Conservation (phyloP, 2,113 vertebrate species). For the Mixornis gularis region DNA sequence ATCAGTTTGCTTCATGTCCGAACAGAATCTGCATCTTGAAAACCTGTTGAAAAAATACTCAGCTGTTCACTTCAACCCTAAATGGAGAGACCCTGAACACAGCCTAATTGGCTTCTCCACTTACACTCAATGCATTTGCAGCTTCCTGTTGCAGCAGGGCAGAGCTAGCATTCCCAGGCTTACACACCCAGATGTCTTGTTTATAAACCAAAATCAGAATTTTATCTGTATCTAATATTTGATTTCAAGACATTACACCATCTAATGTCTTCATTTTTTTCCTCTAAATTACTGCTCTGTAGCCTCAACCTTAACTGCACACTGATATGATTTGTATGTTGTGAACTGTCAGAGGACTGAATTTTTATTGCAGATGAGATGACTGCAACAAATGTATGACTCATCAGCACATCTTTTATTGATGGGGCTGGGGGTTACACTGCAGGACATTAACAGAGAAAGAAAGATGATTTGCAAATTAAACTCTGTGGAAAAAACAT, state of each 20-base stretch:
- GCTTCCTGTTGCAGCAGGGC: background rate
- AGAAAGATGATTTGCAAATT: slow-evolving; percentile 41
- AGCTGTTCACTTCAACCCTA: background rate
- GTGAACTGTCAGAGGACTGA: background rate
- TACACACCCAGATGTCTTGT: background rate
- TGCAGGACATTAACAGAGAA: slow-evolving; percentile 16
- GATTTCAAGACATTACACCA: background rate
- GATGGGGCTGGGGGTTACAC: slow-evolving; percentile 22
- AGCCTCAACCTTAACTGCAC: background rate
- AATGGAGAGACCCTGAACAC: background rate
- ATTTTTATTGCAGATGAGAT: background rate
- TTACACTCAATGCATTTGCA: background rate
- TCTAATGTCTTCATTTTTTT: background rate
- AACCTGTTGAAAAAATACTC: background rate
- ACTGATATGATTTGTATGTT: slow-evolving; percentile 36
- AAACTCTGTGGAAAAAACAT: slow-evolving; percentile 11
- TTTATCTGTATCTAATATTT: background rate
- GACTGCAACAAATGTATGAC: slow-evolving; percentile 18
- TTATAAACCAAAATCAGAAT: background rate
- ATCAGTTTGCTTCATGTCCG: background rate
- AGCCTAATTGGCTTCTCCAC: background rate
- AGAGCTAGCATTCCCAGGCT: background rate
- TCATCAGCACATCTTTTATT: slow-evolving; percentile 58
- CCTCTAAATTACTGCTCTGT: background rate
- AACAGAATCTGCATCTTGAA: background rate